These are phyloP conservation scores for Dicyrtomina minuta DNA, from an alignment of 2,888 invertebrate species.

Conservation along the genomic window DNA sequence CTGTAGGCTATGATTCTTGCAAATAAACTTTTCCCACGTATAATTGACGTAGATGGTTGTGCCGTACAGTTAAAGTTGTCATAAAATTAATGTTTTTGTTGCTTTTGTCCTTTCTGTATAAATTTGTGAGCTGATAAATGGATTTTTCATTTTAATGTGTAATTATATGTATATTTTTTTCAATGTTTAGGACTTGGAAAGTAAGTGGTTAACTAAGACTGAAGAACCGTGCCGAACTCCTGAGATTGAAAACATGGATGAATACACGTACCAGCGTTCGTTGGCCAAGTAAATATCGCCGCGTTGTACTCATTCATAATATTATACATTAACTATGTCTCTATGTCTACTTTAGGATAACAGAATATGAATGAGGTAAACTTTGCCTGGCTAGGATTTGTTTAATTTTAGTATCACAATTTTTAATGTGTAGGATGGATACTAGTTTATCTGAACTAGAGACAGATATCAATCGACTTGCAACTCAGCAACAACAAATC, in stretches of 20 bases:
- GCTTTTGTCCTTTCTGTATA: neutral
- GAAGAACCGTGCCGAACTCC: slow-evolving; percentile 64
- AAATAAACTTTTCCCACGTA: neutral
- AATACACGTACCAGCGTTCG: slow-evolving; percentile 79
- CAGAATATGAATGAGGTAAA: neutral
- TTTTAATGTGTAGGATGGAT: slow-evolving; percentile 70
- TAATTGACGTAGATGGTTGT: neutral
- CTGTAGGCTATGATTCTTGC: neutral
- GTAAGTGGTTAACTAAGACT: slow-evolving; percentile 67
- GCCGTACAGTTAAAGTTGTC: neutral
- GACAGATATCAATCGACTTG: slow-evolving; percentile 86
- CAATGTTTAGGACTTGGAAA: slow-evolving; percentile 55
- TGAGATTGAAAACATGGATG: slow-evolving; percentile 76
- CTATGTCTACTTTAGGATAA: neutral
- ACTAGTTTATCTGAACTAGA: slow-evolving; percentile 91
- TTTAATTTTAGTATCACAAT: slow-evolving; percentile 32
- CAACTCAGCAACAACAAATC: slow-evolving; percentile 77
- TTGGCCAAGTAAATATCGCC: slow-evolving; percentile 80
- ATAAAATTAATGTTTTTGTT: neutral
- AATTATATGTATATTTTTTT: neutral
- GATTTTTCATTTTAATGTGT: neutral
- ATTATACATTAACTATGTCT: too few species aligned
- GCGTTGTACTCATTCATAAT: slow-evolving; percentile 56
- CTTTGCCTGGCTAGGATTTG: neutral
- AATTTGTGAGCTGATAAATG: neutral